Base-by-base conservation (phyloP, 2,888 invertebrate genomes). In the Caenorhabditis macrosperma region DNA sequence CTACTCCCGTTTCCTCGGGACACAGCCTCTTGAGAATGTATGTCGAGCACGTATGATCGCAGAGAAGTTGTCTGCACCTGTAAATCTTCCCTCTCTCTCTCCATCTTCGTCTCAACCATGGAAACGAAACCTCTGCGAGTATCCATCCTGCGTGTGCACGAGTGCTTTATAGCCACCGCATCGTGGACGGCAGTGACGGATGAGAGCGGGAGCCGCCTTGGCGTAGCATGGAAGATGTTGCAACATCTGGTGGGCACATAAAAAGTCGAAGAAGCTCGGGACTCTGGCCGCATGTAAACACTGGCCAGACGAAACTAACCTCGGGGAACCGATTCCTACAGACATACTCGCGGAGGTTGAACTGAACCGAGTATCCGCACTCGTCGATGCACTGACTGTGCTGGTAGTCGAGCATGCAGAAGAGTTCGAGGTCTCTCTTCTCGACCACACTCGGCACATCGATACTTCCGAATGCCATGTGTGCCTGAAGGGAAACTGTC, bases 361-460 rank as follows among this genome's bases (percentile, higher is more conserved):
- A 90, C 64, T 90, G 90, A 9, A 90, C 88, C 35, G 89, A 87
- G 72, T 87, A 90, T 44, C 90, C 90, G 52, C 90, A 90, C 54
- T 86, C 87, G 59, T 85, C 86, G 38, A 85, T 84, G 63, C 85
- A 83, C 54, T 82, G 77, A 69, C 82, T 88, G 71, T 90, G 88
- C 26, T 84, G 86, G 24, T 84, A 69, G 77, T 90, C 90, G n/a
- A 89, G 78, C 30, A 86, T 82, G 59, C 90, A 90, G 76, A 90
- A 90, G 66, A 88, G 61, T 48, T 86, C 84, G 50, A 90, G 77
- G 72, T 90, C 90, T 22, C 85, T 38, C 28, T 78, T 72, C 30
- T 88, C 89, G 1, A 87, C 81, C 7, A 89, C 89, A 48, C 87
- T 88, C 7, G 90, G 90, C 7, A 90, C 90, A 38, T 90, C 90